Conservation (phyloP, 2,888 invertebrate species). For the Piscicola geometra region DNA sequence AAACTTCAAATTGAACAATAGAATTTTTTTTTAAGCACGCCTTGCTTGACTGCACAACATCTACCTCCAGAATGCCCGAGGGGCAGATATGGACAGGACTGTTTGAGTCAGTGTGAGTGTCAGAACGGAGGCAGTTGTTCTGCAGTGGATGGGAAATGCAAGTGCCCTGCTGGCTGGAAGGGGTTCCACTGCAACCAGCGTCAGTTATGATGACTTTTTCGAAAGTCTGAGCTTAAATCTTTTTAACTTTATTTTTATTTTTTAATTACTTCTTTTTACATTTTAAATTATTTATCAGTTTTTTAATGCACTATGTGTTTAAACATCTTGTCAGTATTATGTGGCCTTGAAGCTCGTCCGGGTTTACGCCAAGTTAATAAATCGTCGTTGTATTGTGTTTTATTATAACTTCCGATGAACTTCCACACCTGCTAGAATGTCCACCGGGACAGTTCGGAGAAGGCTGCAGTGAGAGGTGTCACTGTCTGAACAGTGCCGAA, state of each 20-base stretch:
- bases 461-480: slow-evolving; percentile 46
- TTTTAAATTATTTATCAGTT: not conserved
- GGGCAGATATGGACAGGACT: slow-evolving; percentile 61
- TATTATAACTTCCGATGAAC: no score
- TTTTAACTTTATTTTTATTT: not conserved
- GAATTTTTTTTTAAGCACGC: no score
- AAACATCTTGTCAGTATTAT: not conserved
- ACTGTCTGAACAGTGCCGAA: slow-evolving; percentile 48
- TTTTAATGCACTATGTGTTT: slow-evolving; percentile 17
- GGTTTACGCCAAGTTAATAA: not conserved
- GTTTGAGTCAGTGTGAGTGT: slow-evolving; percentile 51
- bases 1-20: no score
- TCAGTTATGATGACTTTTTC: slow-evolving; percentile 40
- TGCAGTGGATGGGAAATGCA: slow-evolving; percentile 60
- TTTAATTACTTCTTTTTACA: not conserved
- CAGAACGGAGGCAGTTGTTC: slow-evolving; percentile 72
- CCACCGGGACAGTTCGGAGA: slow-evolving; percentile 45
- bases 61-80: slow-evolving; percentile 60
- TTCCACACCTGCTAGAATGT: slow-evolving; percentile 43
- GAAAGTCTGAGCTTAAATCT: not conserved
- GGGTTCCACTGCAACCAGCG: slow-evolving; percentile 48
- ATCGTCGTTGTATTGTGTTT: no score
- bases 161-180: slow-evolving; percentile 47
- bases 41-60: no score
- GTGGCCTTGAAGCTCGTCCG: no score